A percentile compares a stretch with the other conserved stretches of the same genome.
Conservation (phyloP, 1,140 invertebrate genomes). For the Coenobita brevimanus region DNA sequence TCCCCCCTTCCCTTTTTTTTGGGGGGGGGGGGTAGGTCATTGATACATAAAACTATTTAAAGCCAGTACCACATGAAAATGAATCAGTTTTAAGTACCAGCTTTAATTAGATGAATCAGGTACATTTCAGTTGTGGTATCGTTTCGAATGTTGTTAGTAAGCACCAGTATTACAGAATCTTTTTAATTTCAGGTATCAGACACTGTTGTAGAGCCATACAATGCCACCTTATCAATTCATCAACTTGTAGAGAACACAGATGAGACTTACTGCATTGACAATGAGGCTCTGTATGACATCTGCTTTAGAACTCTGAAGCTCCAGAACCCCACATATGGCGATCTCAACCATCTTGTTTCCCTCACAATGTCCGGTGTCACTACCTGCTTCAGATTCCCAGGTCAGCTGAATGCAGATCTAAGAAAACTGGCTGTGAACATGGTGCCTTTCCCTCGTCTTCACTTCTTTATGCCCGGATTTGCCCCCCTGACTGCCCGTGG, state of each 20-base stretch:
- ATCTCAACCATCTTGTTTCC: conserved; percentile 58
- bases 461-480: conserved; percentile 63
- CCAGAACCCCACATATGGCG: conserved; percentile 56
- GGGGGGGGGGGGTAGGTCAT: too few relatives aligned
- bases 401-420: conserved; percentile 55
- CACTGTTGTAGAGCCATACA: conserved; percentile 60
- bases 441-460: conserved; percentile 61
- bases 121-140: not conserved
- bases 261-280: conserved; percentile 59
- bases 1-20: too few relatives aligned
- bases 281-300: conserved; percentile 56
- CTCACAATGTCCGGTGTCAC: conserved; percentile 63
- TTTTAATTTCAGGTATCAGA: conserved; percentile 45
- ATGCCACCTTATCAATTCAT: conserved; percentile 56
- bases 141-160: not conserved
- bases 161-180: too few relatives aligned
- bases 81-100: not conserved
- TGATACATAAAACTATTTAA: too few relatives aligned
- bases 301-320: conserved; percentile 58
- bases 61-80: not conserved
- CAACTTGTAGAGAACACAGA: conserved; percentile 60
- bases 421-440: conserved; percentile 58
- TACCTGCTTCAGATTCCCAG: conserved; percentile 59
- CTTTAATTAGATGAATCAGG: not conserved
- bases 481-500: conserved; percentile 55